phyloP scores from a whole-genome alignment of 1,140 invertebrate species.

The Belonocnema kinseyi region DNA sequence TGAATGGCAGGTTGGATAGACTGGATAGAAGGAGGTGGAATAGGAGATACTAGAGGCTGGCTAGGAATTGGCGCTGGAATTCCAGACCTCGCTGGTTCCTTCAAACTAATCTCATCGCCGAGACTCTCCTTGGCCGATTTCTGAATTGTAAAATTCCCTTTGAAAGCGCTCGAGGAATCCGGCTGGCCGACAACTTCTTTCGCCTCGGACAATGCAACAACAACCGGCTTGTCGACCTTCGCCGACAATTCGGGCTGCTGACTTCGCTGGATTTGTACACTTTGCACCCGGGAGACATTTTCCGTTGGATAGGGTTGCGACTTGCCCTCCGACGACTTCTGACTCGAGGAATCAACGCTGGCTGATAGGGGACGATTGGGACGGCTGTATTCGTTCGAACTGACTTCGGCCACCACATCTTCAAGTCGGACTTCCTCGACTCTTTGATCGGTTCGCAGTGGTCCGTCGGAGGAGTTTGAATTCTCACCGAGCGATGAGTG shows the following conservation, averaged over 20 bases:
- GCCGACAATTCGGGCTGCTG: slow-evolving; percentile 49
- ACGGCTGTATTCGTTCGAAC: slow-evolving; percentile 67
- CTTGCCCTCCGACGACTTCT: slow-evolving; percentile 56
- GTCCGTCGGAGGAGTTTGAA: slow-evolving; percentile 71
- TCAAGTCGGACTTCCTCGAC: slow-evolving; percentile 72
- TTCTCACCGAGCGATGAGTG: slow-evolving; percentile 69
- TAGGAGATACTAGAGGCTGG: not conserved
- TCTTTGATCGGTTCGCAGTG: slow-evolving; percentile 68
- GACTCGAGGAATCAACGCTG: slow-evolving; percentile 54
- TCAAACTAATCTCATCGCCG: slow-evolving; percentile 61
- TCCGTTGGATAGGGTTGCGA: slow-evolving; percentile 53
- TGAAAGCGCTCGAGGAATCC: not conserved
- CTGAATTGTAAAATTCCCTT: not conserved
- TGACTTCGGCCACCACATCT: slow-evolving; percentile 69
- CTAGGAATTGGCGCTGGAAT: slow-evolving; percentile 38
- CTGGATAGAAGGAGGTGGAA: not conserved
- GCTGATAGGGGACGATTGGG: slow-evolving; percentile 59
- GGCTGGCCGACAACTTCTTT: not conserved
- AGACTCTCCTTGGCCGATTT: slow-evolving; percentile 45
- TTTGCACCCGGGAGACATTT: slow-evolving; percentile 42
- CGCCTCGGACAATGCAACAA: not conserved
- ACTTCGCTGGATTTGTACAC: slow-evolving; percentile 48
- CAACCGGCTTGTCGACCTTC: slow-evolving; percentile 43
- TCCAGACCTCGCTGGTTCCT: slow-evolving; percentile 48
- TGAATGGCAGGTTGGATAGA: no score